Conservation (phyloP, 2,797 vertebrate genomes). For the Heliangelus exortis region DNA sequence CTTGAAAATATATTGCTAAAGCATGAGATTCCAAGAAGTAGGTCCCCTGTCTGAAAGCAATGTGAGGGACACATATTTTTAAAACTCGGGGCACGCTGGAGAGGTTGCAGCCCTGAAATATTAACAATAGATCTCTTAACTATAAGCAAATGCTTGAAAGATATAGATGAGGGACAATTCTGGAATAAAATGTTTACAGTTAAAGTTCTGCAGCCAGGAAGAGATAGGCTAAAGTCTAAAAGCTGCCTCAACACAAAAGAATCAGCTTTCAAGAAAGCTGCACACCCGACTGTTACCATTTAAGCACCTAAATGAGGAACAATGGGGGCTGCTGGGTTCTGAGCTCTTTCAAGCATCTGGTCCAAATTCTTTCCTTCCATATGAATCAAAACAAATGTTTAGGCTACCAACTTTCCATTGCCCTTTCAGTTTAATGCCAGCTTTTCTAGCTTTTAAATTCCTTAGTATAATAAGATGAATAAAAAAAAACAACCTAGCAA, state of each 20-base stretch:
- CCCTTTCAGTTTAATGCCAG: constrained; percentile 50
- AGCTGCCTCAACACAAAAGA: constrained; percentile 43
- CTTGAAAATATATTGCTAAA: neutral
- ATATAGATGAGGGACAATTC: neutral
- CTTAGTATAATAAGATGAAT: constrained; percentile 34
- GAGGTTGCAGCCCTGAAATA: neutral
- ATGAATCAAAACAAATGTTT: constrained; percentile 73
- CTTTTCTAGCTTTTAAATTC: constrained; percentile 68
- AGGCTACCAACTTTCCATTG: constrained; percentile 68
- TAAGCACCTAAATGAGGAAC: constrained; percentile 71
- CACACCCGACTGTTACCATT: constrained; percentile 59
- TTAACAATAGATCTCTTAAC: constrained; percentile 14
- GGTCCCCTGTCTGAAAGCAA: neutral
- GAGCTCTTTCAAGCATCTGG: constrained; percentile 65
- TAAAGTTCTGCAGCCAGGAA: constrained; percentile 18
- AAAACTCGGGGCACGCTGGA: neutral
- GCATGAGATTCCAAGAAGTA: neutral
- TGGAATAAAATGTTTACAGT: constrained; percentile 36
- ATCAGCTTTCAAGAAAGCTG: constrained; percentile 55
- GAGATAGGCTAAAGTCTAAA: constrained; percentile 50
- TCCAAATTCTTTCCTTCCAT: constrained; percentile 67
- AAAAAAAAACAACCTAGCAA: constrained; percentile 49
- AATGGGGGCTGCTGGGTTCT: constrained; percentile 56
- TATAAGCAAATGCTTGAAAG: constrained; percentile 25
- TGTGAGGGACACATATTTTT: neutral